Conservation (phyloP, 2,797 vertebrate species). For the Leptoclinus maculatus region DNA sequence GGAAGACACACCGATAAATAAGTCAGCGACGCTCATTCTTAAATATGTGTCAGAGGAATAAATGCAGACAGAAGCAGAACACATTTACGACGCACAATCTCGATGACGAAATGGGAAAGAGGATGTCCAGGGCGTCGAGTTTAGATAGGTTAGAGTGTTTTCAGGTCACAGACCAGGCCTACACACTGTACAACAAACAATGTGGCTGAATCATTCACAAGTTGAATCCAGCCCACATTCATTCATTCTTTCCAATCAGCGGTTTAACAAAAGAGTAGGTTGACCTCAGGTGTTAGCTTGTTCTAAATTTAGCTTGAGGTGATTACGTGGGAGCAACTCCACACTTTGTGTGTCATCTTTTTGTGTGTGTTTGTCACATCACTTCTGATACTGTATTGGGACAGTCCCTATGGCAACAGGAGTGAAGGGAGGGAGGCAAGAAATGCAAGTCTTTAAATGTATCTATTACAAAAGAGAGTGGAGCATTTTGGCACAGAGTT, state of each 20-base stretch:
- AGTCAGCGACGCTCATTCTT: constrained; percentile 12
- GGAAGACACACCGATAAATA: constrained; percentile 41
- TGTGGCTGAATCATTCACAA: constrained; percentile 60
- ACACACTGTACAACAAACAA: constrained; percentile 63
- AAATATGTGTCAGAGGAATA: constrained; percentile 39
- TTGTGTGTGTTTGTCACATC: constrained; percentile 34
- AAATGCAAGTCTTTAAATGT: background rate
- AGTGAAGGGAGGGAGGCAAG: constrained; percentile 15
- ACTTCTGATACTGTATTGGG: constrained; percentile 62
- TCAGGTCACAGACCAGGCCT: constrained; percentile 59
- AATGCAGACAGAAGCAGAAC: constrained; percentile 29
- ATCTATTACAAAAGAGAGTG: constrained; percentile 19
- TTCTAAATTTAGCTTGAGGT: constrained; percentile 73
- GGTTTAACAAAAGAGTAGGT: constrained; percentile 68
- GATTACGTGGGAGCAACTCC: constrained; percentile 68
- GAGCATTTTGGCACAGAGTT: background rate
- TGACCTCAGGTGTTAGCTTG: constrained; percentile 50
- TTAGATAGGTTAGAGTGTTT: constrained; percentile 49
- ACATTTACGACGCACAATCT: constrained; percentile 25
- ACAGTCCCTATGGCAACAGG: constrained; percentile 60
- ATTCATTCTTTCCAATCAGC: constrained; percentile 74
- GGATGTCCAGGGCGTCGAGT: constrained; percentile 12
- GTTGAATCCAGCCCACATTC: constrained; percentile 48
- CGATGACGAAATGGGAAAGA: constrained; percentile 50
- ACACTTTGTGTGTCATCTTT: constrained; percentile 65